These are phyloP conservation scores for Oxygymnocypris stewartii DNA, from an alignment of 2,113 vertebrate genomes.

Conservation along the genomic window DNA sequence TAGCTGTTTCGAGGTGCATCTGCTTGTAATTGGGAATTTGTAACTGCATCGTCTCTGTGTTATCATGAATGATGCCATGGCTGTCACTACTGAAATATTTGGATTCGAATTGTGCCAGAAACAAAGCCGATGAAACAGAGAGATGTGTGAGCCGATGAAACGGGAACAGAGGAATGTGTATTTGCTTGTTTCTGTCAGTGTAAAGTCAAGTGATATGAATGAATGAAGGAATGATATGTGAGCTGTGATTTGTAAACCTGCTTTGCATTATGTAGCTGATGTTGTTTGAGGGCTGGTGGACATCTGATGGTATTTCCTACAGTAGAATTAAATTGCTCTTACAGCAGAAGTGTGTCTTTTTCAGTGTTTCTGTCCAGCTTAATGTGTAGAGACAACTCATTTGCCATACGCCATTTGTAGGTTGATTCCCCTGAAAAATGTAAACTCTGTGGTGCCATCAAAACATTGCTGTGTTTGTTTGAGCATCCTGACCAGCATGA, in stretches of 20 bases:
- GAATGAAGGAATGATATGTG: not conserved
- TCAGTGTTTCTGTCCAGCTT: not conserved
- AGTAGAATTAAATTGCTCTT: not conserved
- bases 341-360: not conserved
- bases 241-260: not conserved
- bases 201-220: not conserved
- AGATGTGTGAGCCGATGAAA: not conserved
- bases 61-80: not conserved
- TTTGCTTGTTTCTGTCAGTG: not conserved
- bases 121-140: not conserved
- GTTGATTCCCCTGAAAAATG: not conserved
- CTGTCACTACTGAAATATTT: not conserved
- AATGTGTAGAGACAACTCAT: not conserved
- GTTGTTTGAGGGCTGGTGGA: not conserved
- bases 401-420: not conserved
- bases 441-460: not conserved
- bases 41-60: not conserved
- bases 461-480: conserved; percentile 20
- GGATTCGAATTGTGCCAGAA: not conserved
- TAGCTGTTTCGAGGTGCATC: not conserved
- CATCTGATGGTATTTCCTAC: not conserved
- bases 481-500: not conserved
- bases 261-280: not conserved
- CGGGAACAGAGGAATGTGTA: not conserved
- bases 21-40: not conserved